These are phyloP conservation scores for Melanostoma mellinum DNA, from an alignment of 2,888 invertebrate species.

Conservation along the genomic window DNA sequence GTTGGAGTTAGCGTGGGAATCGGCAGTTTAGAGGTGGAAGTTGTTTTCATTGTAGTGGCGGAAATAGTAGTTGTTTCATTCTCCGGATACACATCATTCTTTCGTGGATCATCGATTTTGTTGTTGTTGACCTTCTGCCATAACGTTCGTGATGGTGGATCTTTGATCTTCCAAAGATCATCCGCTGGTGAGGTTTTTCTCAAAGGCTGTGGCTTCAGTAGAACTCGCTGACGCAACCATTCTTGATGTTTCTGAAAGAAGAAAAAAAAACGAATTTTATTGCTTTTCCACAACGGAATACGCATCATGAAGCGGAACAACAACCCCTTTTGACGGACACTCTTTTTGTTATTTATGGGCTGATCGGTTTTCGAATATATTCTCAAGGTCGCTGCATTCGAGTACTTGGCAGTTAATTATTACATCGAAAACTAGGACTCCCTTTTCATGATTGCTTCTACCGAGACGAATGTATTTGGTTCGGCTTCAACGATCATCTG, in stretches of 20 bases:
- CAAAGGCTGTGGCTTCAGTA: constrained; percentile 66
- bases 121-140: constrained; percentile 61
- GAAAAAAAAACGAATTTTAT: constrained; percentile 11
- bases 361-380: constrained; percentile 25
- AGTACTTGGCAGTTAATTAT: constrained; percentile 46
- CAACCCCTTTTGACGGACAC: constrained; percentile 11
- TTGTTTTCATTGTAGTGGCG: constrained; percentile 30
- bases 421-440: constrained; percentile 43
- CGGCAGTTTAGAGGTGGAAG: constrained; percentile 34
- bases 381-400: constrained; percentile 44
- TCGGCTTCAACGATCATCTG: constrained; percentile 53
- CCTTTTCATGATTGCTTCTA: constrained; percentile 13
- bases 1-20: constrained; percentile 25
- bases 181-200: constrained; percentile 41
- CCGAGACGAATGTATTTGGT: constrained; percentile 19
- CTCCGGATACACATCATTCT: constrained; percentile 79
- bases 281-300: too few species aligned
- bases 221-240: constrained; percentile 79
- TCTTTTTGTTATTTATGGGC: constrained; percentile 5
- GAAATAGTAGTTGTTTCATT: constrained; percentile 75
- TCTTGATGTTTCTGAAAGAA: constrained; percentile 80
- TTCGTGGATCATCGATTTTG: constrained; percentile 73
- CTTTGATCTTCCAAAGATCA: constrained; percentile 62
- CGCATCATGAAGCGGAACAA: constrained; percentile 34
- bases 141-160: constrained; percentile 66